Evolutionary conservation across 2,888 invertebrate genomes (phyloP).

Genomic region (Tineola bisselliella): DNA sequence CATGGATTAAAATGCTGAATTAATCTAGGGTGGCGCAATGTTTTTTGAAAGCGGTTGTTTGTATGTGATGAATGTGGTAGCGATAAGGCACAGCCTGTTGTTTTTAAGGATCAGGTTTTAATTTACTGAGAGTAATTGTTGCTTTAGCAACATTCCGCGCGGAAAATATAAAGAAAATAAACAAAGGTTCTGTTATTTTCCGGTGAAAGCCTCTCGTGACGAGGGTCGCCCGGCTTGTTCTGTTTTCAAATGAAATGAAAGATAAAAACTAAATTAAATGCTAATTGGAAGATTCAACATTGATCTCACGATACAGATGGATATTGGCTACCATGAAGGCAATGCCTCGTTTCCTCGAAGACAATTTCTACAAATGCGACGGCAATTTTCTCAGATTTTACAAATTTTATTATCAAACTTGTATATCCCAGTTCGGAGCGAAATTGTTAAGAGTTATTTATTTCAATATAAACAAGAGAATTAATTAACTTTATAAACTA

Average conservation of each 20-base stretch:
- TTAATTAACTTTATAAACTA: background rate
- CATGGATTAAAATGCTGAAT: constrained; percentile 5
- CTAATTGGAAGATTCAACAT: constrained; percentile 49
- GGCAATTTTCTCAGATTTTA: background rate
- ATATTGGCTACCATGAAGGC: constrained; percentile 3
- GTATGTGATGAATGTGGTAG: constrained; percentile 13
- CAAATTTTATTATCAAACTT: background rate
- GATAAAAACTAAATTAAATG: constrained; percentile 57
- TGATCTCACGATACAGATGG: constrained; percentile 5
- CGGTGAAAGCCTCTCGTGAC: constrained; percentile 46
- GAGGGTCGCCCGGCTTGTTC: constrained; percentile 45
- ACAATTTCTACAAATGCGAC: background rate
- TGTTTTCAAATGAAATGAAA: constrained; percentile 52
- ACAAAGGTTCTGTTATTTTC: constrained; percentile 47
- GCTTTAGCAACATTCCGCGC: constrained; percentile 37
- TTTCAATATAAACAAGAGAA: background rate
- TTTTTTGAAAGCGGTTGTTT: background rate
- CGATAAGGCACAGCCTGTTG: constrained; percentile 40
- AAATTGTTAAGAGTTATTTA: background rate
- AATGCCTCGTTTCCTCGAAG: background rate
- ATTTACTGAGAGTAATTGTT: constrained; percentile 44
- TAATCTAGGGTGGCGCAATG: constrained; percentile 1
- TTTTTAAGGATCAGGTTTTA: constrained; percentile 43
- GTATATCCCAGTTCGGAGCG: background rate
- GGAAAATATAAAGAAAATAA: constrained; percentile 48